Base-by-base conservation (phyloP, 64 coral and sea anemone genomes). In the Orbicella faveolata region DNA sequence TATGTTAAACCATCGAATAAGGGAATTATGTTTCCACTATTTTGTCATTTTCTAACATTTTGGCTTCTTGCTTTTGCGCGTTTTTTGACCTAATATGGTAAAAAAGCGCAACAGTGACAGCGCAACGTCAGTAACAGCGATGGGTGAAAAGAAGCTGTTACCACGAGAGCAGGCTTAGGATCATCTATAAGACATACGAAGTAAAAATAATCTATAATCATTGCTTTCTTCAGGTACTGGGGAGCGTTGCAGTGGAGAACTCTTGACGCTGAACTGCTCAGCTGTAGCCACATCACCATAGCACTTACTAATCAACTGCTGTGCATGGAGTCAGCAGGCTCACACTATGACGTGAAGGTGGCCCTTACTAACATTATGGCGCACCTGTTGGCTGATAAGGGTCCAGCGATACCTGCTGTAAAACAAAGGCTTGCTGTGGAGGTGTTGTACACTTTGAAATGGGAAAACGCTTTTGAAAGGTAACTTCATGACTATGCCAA, bases 391-490 rank as follows among this genome's bases (percentile, higher is more conserved):
- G 88, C 93, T 44, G 94, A 99, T 51, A 62, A 82, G 34, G 41
- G 96, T 6, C 79, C 55, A 26, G 30, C 81, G 26, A 53, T 34
- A 36, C 19, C 53, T 26, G 44, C 6, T 21, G 66, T 78, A 25
- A 26, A 66, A 9, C 69, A 30, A 94, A 93, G 48, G n/a, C 66
- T 88, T 41, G 79, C 87, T 9, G 79, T 93, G 8, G 78, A 95
- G 78, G 54, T 63, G 0, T 37, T 99, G 9, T 94, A 86, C 59
- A 81, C 97, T 14, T 75, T 90, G 19, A 75, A 93, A 63, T 99
- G 94, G 97, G 79, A 96, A 65, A 87, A 52, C 44, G 91, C 97
- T 6, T 87, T 99, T 83, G 91, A 96, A 87, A 96, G 97, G 97
- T 99, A 79, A 59, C 10, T 57, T 53, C 4, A 4, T 53, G 52